Evolutionary conservation across 2,113 vertebrate species (phyloP).

Genomic region (Alexandromys fortis): DNA sequence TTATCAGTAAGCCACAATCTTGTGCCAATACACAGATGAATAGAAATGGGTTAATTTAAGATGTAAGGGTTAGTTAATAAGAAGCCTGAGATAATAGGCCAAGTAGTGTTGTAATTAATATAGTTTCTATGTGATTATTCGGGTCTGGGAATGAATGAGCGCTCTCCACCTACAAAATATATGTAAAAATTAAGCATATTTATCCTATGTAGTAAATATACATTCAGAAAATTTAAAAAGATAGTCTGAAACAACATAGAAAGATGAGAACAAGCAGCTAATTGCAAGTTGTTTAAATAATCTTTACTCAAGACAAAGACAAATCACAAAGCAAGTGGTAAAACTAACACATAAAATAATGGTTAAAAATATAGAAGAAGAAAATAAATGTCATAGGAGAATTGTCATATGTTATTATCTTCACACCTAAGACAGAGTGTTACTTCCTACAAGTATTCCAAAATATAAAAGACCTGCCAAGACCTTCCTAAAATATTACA

Average conservation of each 20-base stretch:
- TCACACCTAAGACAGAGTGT: slow-evolving; percentile 17
- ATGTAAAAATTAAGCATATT: not conserved
- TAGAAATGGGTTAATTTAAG: too few relatives aligned
- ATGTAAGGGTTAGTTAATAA: too few relatives aligned
- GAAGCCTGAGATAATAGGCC: too few relatives aligned
- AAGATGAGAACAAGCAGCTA: not conserved
- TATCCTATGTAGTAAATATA: not conserved
- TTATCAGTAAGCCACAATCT: too few relatives aligned
- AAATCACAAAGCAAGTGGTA: not conserved
- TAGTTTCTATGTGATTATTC: too few relatives aligned
- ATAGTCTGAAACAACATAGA: not conserved
- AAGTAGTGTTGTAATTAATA: too few relatives aligned
- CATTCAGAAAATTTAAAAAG: not conserved
- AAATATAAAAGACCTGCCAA: not conserved
- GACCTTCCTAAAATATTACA: not conserved
- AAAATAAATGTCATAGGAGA: not conserved
- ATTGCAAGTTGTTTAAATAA: not conserved
- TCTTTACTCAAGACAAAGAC: not conserved
- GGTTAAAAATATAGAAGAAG: not conserved
- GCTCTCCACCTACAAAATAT: not conserved
- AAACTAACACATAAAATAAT: not conserved
- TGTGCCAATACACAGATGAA: too few relatives aligned
- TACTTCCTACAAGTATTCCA: not conserved
- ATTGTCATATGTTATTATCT: not conserved
- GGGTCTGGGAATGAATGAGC: too few relatives aligned